A percentile compares a stretch with the other conserved stretches of the same genome.
Conservation (phyloP, 2,113 vertebrate genomes). For the Apteryx mantelli region DNA sequence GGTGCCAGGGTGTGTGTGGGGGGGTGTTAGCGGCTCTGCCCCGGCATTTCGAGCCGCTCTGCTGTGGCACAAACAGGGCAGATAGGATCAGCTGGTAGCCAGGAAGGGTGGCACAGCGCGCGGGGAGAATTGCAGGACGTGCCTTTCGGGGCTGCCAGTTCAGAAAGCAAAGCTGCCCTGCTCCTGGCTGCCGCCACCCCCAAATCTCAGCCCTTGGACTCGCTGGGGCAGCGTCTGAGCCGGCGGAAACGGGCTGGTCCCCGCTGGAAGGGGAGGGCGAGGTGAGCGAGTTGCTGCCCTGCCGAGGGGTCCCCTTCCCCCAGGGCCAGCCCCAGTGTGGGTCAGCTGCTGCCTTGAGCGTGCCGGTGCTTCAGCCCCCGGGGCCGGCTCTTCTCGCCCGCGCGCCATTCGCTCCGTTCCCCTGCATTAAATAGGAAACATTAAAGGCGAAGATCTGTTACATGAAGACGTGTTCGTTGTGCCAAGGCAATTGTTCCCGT, state of each 20-base stretch:
- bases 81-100: constrained; percentile 74
- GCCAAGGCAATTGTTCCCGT: constrained; percentile 37
- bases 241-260: not conserved
- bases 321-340: not conserved
- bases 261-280: not conserved
- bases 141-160: not conserved
- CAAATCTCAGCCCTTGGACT: not conserved
- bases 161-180: constrained; percentile 13
- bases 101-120: constrained; percentile 80
- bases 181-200: constrained; percentile 15
- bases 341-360: no score
- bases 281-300: not conserved
- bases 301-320: no score
- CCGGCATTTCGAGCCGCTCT: not conserved
- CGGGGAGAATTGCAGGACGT: constrained; percentile 82
- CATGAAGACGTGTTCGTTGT: not conserved
- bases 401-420: not conserved
- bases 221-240: not conserved
- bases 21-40: not conserved
- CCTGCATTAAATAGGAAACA: not conserved
- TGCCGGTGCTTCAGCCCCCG: no score
- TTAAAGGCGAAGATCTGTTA: not conserved
- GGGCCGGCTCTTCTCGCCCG: no score
- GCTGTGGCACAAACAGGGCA: constrained; percentile 24
- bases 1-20: not conserved